Conservation (phyloP, 2,888 invertebrate species). For the Aspidiotus rigidus region DNA sequence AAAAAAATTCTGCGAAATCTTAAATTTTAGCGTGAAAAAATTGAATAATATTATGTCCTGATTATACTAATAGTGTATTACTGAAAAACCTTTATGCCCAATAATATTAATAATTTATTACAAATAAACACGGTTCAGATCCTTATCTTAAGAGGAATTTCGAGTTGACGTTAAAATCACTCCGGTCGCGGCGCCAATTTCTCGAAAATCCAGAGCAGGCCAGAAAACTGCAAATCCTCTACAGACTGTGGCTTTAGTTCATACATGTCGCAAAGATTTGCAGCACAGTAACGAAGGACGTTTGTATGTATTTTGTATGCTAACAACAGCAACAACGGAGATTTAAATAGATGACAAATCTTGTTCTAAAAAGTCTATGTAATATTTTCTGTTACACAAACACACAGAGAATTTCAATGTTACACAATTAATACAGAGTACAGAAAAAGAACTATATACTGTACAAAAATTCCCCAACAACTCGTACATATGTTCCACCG, state of each 20-base stretch:
- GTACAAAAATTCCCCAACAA: too few species aligned
- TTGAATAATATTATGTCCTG: too few species aligned
- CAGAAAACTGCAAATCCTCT: slow-evolving; percentile 12
- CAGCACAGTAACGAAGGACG: slow-evolving; percentile 10
- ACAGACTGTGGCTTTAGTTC: slow-evolving; percentile 13
- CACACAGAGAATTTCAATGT: slow-evolving; percentile 5
- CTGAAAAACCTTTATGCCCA: not conserved
- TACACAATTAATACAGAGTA: not conserved
- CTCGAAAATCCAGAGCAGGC: slow-evolving; percentile 9
- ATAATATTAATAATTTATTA: slow-evolving; percentile 5
- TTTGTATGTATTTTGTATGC: not conserved
- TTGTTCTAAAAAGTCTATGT: slow-evolving; percentile 9
- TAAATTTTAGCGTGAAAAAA: too few species aligned
- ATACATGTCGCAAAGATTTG: slow-evolving; percentile 18
- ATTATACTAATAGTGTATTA: too few species aligned
- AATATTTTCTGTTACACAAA: slow-evolving; percentile 14
- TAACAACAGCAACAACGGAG: not conserved
- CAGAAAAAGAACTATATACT: not conserved
- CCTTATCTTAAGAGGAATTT: slow-evolving; percentile 17
- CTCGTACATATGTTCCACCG: too few species aligned
- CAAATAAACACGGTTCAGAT: slow-evolving; percentile 13
- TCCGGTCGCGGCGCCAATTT: slow-evolving; percentile 11
- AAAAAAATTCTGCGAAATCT: too few species aligned
- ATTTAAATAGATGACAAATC: not conserved
- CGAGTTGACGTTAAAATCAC: slow-evolving; percentile 14